Percentiles rank a stretch among this genome's conserved stretches.
These are phyloP conservation scores for Phyllotis vaccarum DNA, from an alignment of 2,797 vertebrate species.

Conservation along the genomic window DNA sequence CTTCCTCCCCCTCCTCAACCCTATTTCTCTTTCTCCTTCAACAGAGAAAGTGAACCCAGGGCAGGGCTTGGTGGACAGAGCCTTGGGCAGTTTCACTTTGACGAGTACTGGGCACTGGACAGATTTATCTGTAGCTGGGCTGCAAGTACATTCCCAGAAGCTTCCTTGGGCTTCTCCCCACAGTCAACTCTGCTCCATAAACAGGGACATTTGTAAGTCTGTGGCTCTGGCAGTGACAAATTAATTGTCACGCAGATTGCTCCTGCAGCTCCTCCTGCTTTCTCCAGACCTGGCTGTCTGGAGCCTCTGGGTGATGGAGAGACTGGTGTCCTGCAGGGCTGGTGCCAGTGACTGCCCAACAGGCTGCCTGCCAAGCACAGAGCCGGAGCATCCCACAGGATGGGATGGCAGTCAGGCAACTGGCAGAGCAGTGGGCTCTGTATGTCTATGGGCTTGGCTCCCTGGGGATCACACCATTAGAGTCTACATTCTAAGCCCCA, in stretches of 20 bases:
- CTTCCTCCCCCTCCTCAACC: rapidly evolving
- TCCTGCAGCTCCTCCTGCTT: background rate
- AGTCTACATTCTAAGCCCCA: background rate
- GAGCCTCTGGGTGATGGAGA: background rate
- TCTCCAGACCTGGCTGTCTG: background rate
- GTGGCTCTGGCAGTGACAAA: background rate
- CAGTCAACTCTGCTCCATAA: background rate
- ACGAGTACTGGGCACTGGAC: rapidly evolving
- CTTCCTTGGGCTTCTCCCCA: background rate
- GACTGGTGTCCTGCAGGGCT: background rate
- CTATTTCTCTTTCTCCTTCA: background rate
- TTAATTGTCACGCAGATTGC: background rate
- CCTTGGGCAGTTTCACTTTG: background rate
- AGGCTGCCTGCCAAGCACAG: background rate
- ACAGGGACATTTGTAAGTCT: background rate
- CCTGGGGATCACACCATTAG: rapidly evolving
- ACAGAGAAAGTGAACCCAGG: background rate
- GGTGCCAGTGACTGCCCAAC: background rate
- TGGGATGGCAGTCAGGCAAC: background rate
- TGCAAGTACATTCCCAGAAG: background rate
- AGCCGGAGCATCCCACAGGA: constrained; percentile 36
- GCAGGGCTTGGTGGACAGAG: background rate
- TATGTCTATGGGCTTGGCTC: background rate
- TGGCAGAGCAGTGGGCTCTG: background rate
- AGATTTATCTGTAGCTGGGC: background rate